Conservation (phyloP, 2,888 invertebrate genomes). For the Adineta ricciae region DNA sequence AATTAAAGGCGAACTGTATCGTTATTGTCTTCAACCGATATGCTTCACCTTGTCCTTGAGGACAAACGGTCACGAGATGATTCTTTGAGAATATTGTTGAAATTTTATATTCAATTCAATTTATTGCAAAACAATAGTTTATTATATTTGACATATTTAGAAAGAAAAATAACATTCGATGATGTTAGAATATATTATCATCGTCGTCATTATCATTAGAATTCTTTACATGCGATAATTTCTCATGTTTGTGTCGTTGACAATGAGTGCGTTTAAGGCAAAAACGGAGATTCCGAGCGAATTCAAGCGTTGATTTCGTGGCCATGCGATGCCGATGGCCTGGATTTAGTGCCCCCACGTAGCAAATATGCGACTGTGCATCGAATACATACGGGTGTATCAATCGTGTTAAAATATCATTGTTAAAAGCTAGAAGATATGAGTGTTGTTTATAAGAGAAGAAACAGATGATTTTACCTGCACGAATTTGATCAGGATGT, state of each 20-base stretch:
- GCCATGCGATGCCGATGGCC: constrained; percentile 6
- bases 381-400: background rate
- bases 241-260: background rate
- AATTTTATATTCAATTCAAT: background rate
- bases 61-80: too few species aligned
- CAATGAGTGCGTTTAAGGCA: background rate
- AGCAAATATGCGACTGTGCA: background rate
- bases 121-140: background rate
- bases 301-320: constrained; percentile 8
- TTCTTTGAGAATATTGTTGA: too few species aligned
- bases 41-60: background rate
- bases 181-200: background rate
- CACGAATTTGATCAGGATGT: background rate
- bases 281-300: background rate
- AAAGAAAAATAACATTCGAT: too few species aligned
- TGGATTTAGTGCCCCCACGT: background rate
- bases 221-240: background rate
- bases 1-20: too few species aligned
- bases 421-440: background rate
- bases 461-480: background rate
- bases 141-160: background rate
- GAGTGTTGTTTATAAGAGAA: too few species aligned
- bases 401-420: background rate
- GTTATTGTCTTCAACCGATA: too few species aligned
- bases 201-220: background rate